Percentiles rank a stretch among this genome's conserved stretches.
Conservation (phyloP, 2,888 invertebrate genomes). For the Pammene aurita region DNA sequence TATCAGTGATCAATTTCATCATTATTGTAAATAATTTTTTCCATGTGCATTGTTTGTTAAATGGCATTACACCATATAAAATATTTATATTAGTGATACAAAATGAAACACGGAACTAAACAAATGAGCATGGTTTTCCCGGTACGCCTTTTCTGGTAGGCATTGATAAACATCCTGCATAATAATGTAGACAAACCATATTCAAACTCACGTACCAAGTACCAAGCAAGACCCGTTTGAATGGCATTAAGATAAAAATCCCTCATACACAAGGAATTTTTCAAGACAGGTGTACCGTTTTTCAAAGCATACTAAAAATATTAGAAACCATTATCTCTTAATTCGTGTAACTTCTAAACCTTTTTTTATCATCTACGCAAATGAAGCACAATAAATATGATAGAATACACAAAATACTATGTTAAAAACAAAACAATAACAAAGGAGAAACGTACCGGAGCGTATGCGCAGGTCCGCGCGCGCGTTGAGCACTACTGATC, state of each 20-base stretch:
- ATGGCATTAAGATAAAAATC: background rate
- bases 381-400: background rate
- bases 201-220: conserved; percentile 21
- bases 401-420: too few species aligned
- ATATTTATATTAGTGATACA: background rate
- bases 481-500: conserved; percentile 34
- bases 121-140: conserved; percentile 8
- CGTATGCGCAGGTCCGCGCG: conserved; percentile 33
- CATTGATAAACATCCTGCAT: background rate
- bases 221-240: background rate
- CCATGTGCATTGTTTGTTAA: background rate
- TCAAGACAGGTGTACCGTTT: too few species aligned
- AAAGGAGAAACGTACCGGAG: conserved; percentile 30
- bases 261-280: background rate
- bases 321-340: too few species aligned
- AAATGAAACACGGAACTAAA: background rate
- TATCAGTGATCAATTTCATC: too few species aligned
- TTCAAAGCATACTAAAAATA: too few species aligned
- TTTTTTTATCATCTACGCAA: background rate
- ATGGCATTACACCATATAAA: background rate
- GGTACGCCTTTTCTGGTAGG: conserved; percentile 2
- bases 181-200: background rate
- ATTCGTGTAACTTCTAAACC: too few species aligned
- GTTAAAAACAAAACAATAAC: background rate
- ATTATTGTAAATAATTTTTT: background rate